Percentiles rank a stretch among this genome's conserved stretches.
Evolutionary conservation across 2,888 invertebrate genomes (phyloP).

Genomic region (Scaptomyza reducta): DNA sequence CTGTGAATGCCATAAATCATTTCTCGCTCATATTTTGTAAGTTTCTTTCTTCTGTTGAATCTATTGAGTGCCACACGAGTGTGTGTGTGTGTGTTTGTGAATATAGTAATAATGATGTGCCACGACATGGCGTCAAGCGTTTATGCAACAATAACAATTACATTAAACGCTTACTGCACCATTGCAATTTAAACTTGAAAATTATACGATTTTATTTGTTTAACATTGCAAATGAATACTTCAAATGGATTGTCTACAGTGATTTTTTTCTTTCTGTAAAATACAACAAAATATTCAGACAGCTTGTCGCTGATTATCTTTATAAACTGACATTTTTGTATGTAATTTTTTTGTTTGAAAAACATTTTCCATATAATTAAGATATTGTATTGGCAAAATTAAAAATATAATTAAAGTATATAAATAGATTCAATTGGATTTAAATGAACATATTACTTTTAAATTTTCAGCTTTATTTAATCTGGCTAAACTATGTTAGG

Average conservation of each 20-base stretch:
- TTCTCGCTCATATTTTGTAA: constrained; percentile 75
- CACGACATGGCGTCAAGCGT: constrained; percentile 75
- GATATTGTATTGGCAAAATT: not conserved
- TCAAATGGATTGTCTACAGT: constrained; percentile 14
- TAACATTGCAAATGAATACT: constrained; percentile 45
- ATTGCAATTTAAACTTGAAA: constrained; percentile 30
- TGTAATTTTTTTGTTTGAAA: constrained; percentile 5
- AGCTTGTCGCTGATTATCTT: constrained; percentile 24
- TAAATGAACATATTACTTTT: too few species aligned
- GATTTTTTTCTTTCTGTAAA: constrained; percentile 7
- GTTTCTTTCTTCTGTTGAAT: constrained; percentile 56
- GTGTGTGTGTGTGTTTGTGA: constrained; percentile 15
- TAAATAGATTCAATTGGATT: not conserved
- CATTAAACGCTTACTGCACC: constrained; percentile 58
- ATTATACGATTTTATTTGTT: constrained; percentile 53
- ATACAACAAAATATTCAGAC: constrained; percentile 19
- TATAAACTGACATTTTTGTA: constrained; percentile 11
- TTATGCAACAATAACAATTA: constrained; percentile 72
- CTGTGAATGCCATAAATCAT: constrained; percentile 77
- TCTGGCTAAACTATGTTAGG: too few species aligned
- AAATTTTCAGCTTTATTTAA: too few species aligned
- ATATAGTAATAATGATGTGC: constrained; percentile 70
- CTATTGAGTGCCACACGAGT: constrained; percentile 54
- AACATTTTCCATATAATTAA: constrained; percentile 8
- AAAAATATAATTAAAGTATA: not conserved